Evolutionary conservation across 2,113 vertebrate genomes (phyloP).

Genomic region (Cichladusa arquata): DNA sequence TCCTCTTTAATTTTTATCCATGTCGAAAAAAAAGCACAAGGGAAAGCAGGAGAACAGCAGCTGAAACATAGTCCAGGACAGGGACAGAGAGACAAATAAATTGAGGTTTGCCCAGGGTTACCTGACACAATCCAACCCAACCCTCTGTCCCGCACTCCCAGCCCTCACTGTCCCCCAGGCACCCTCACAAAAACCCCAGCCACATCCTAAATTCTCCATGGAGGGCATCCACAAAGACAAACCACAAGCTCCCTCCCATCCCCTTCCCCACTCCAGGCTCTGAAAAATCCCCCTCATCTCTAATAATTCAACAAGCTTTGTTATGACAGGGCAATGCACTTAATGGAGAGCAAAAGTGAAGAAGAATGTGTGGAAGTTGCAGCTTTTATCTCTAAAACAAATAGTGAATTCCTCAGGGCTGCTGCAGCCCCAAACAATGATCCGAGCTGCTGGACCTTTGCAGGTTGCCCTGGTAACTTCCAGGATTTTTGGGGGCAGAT

Average conservation of each 20-base stretch:
- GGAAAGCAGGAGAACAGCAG: background rate
- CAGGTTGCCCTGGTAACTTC: conserved; percentile 71
- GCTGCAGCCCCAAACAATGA: conserved; percentile 69
- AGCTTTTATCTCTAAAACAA: conserved; percentile 83
- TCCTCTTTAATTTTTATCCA: background rate
- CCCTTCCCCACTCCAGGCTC: background rate
- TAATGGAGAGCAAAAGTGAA: conserved; percentile 70
- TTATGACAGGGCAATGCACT: conserved; percentile 47
- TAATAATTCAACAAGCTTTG: conserved; percentile 9
- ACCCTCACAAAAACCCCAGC: background rate
- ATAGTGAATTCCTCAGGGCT: conserved; percentile 75
- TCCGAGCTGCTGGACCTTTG: background rate
- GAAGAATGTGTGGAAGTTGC: conserved; percentile 79
- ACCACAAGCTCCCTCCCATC: background rate
- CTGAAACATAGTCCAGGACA: background rate
- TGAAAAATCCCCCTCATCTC: background rate
- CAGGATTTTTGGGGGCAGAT: conserved; percentile 59
- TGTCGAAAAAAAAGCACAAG: background rate
- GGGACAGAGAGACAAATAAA: background rate
- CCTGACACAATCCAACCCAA: background rate
- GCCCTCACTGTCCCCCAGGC: background rate
- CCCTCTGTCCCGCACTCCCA: background rate
- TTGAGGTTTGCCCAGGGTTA: background rate
- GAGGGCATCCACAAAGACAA: background rate
- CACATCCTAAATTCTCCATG: background rate